phyloP scores from a whole-genome alignment of 2,797 vertebrate species.

The Oceanodroma leucorhoa region DNA sequence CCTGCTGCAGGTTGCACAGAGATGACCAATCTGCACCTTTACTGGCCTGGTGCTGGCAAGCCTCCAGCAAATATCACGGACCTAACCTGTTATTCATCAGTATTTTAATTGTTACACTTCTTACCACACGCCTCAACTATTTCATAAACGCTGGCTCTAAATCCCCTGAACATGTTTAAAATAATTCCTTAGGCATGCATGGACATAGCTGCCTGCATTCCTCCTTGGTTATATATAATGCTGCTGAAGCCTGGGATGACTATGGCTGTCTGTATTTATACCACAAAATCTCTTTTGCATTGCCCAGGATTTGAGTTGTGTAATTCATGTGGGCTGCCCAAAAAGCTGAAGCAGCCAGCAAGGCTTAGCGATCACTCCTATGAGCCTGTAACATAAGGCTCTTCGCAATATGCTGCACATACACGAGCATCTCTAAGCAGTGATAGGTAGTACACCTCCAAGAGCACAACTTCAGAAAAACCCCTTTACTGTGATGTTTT shows the following conservation, averaged over 20 bases:
- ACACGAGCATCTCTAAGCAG: rapidly evolving
- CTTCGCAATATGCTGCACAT: rapidly evolving
- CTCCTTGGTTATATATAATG: not conserved
- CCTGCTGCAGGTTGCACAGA: no score
- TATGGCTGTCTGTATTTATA: not conserved
- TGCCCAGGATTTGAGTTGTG: not conserved
- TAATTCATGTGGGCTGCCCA: not conserved
- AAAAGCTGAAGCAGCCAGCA: not conserved
- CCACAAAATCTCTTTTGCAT: not conserved
- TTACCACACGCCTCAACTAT: not conserved
- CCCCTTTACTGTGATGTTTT: not conserved
- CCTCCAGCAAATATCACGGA: not conserved
- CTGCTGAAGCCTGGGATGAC: not conserved
- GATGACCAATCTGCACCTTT: not conserved
- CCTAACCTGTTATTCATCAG: not conserved
- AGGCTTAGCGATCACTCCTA: rapidly evolving
- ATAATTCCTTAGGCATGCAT: not conserved
- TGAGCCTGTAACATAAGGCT: not conserved
- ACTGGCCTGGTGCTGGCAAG: not conserved
- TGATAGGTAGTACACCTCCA: not conserved
- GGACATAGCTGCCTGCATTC: not conserved
- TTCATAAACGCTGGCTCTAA: not conserved
- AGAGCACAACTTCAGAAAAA: not conserved
- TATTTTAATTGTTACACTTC: not conserved
- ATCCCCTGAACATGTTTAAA: not conserved